Conservation (phyloP, 2,797 vertebrate genomes). For the Myotis myotis region DNA sequence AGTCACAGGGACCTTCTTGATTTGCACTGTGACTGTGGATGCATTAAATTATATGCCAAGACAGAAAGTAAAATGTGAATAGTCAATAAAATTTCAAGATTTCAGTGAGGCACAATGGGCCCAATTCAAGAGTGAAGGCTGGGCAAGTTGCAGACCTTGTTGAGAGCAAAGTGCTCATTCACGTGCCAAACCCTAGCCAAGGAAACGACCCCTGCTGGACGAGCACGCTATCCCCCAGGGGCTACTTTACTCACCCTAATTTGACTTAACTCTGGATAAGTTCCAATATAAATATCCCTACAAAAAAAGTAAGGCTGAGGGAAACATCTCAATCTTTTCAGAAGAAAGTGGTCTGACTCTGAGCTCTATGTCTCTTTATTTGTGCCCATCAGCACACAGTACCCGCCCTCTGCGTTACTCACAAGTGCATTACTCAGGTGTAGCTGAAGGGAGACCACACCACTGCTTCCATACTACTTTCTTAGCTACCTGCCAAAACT, state of each 20-base stretch:
- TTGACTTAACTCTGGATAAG: slow-evolving; percentile 45
- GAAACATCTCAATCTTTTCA: slow-evolving; percentile 35
- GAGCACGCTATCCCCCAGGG: background rate
- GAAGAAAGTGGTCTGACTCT: background rate
- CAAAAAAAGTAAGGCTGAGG: background rate
- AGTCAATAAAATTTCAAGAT: slow-evolving; percentile 43
- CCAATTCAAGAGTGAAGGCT: slow-evolving; percentile 36
- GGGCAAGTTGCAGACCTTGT: background rate
- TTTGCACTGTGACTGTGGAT: background rate
- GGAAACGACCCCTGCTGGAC: background rate
- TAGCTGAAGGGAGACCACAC: background rate
- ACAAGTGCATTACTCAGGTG: background rate
- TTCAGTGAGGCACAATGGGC: slow-evolving; percentile 25
- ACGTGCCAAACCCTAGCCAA: background rate
- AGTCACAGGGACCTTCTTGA: slow-evolving; percentile 22
- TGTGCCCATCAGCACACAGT: background rate
- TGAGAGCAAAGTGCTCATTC: slow-evolving; percentile 17
- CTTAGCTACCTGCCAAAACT: slow-evolving; percentile 32
- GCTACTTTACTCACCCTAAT: slow-evolving; percentile 23
- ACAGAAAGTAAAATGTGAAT: slow-evolving; percentile 54
- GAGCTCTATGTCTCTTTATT: background rate
- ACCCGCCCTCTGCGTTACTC: background rate
- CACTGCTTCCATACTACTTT: background rate
- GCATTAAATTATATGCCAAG: slow-evolving; percentile 43
- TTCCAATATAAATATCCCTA: slow-evolving; percentile 56